A percentile compares a stretch with the other conserved stretches of the same genome.
Evolutionary conservation across 2,888 invertebrate genomes (phyloP).

Genomic region (Calameuta idolon): DNA sequence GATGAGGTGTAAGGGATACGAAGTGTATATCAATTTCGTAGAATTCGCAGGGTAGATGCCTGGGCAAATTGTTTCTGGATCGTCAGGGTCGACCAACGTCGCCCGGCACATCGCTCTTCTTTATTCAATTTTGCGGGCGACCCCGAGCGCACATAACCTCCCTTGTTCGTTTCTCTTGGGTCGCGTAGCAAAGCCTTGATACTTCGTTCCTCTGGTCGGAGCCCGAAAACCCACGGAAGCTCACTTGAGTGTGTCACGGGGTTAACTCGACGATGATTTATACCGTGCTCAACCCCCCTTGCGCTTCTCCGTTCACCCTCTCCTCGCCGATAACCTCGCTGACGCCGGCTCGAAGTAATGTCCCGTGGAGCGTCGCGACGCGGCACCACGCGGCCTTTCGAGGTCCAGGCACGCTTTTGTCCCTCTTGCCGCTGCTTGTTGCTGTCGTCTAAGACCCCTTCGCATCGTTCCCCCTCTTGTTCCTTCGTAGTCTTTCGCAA

Average conservation of each 20-base stretch:
- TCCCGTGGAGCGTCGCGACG: too few species aligned
- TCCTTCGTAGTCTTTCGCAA: background rate
- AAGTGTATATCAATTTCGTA: slow-evolving; percentile 16
- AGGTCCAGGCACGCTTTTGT: background rate
- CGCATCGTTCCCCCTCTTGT: background rate
- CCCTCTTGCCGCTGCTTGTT: background rate
- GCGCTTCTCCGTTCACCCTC: slow-evolving; percentile 16
- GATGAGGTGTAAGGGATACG: background rate
- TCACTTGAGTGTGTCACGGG: slow-evolving; percentile 26
- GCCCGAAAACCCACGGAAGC: slow-evolving; percentile 14
- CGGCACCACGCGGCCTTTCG: too few species aligned
- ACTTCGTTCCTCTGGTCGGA: background rate
- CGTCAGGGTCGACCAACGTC: slow-evolving; percentile 8
- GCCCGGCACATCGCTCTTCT: background rate
- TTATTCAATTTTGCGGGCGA: background rate
- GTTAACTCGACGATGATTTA: slow-evolving; percentile 26
- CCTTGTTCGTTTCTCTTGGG: background rate
- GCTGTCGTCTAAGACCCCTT: background rate
- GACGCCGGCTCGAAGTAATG: background rate
- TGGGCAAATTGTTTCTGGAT: slow-evolving; percentile 32
- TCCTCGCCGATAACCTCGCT: background rate
- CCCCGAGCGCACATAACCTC: background rate
- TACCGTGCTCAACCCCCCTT: background rate
- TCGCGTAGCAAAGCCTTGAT: too few species aligned
- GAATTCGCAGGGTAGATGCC: slow-evolving; percentile 28